Base-by-base conservation (phyloP, 1,140 invertebrate species). In the Elymnias hypermnestra region DNA sequence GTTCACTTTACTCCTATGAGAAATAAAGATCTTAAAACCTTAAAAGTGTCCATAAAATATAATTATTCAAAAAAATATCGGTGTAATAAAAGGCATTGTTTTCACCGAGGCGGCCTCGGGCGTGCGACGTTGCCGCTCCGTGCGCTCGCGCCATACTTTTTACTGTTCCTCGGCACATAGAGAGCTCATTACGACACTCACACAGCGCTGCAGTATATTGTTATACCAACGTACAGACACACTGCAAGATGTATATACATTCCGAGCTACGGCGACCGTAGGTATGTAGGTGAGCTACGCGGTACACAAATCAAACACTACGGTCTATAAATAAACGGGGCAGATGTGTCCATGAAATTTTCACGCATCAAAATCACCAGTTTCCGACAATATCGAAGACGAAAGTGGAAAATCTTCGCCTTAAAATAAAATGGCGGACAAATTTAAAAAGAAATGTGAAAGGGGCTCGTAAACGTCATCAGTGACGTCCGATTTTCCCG, bases 131-230 rank as follows among this genome's bases (percentile, higher is more conserved):
- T 84, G 81, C 81, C 81, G 67, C 58, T 63, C 66, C 36, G 69
- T 62, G 63, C 67, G 66, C 69, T 74, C 77, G 77, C 77, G 77
- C 81, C 77, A 76, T 74, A 84, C 81, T 82, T 84, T 84, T 84
- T 84, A 84, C 81, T 84, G 81, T 83, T 83, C 73, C 81, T 74
- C 69, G 73, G 77, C 76, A 78, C 81, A 84, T 81, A 82, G 71
- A 74, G 56, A 63, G 73, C 72, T 81, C 77, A 82, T 81, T 81
- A 83, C 79, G 62, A 53, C 66, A 83, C 77, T 69, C 77, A 82
- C 75, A 79, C 76, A 79, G 26, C 37, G 47, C 48, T 60, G 55
- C 38, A 55, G n/a, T 53, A 64, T 64, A 78, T 75, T 75, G 77
- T 77, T 77, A 72, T 77, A 67, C 68, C 62, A 47, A 47, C 45